phyloP scores from a whole-genome alignment of 2,888 invertebrate genomes.

The Apodemia mormo region DNA sequence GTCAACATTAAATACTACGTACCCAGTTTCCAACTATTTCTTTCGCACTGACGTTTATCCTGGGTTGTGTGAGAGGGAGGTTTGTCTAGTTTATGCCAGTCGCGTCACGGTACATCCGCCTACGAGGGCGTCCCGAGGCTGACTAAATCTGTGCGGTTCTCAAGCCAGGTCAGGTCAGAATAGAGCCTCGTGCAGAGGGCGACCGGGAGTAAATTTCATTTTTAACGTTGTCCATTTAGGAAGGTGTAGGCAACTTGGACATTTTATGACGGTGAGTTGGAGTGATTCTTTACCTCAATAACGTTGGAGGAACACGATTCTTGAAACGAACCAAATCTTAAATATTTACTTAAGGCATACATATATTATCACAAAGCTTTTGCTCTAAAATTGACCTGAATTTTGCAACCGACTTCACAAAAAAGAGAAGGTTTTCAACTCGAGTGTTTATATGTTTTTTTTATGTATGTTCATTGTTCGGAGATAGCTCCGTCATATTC shows the following conservation, averaged over 20 bases:
- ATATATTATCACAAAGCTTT: not conserved
- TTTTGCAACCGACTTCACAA: no score
- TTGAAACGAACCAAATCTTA: not conserved
- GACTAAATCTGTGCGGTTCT: slow-evolving; percentile 78
- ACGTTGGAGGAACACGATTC: not conserved
- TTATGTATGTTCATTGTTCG: no score
- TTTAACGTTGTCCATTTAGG: slow-evolving; percentile 5
- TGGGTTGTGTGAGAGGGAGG: slow-evolving; percentile 55
- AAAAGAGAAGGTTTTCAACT: no score
- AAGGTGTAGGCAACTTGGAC: slow-evolving; percentile 24
- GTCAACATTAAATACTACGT: slow-evolving; percentile 50
- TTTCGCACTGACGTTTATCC: slow-evolving; percentile 54
- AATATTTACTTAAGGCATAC: not conserved
- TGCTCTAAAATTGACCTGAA: not conserved
- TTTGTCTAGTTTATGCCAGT: slow-evolving; percentile 37
- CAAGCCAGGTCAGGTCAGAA: slow-evolving; percentile 74
- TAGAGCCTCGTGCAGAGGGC: slow-evolving; percentile 50
- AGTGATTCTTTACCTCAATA: not conserved
- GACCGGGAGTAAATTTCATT: slow-evolving; percentile 28
- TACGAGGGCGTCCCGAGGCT: slow-evolving; percentile 68
- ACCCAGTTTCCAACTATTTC: slow-evolving; percentile 49
- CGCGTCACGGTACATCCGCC: slow-evolving; percentile 56
- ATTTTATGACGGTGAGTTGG: slow-evolving; percentile 16
- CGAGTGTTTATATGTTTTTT: no score
- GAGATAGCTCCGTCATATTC: no score